A percentile compares a stretch with the other conserved stretches of the same genome.
Conservation (phyloP, 2,113 vertebrate genomes). For the Tenebrosternarchus preto region DNA sequence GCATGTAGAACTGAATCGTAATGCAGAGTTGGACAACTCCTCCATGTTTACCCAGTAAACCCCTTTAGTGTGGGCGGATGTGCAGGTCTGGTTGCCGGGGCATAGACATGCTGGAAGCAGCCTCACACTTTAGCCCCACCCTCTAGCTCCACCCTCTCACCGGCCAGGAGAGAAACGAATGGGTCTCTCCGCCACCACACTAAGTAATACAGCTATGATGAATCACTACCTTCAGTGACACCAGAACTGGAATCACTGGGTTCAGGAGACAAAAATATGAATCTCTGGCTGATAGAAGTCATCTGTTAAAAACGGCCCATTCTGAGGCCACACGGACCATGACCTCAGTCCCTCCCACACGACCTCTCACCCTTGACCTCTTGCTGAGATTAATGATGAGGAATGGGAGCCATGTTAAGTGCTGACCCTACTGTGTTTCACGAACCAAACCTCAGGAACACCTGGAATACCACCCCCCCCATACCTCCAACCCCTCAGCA, state of each 20-base stretch:
- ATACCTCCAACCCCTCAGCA: no score
- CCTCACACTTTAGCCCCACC: slow-evolving; percentile 38
- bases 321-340: slow-evolving; percentile 62
- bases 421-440: slow-evolving; percentile 41
- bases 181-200: slow-evolving; percentile 70
- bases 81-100: no score
- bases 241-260: slow-evolving; percentile 71
- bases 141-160: slow-evolving; percentile 61
- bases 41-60: background rate
- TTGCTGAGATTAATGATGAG: slow-evolving; percentile 67
- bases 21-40: background rate
- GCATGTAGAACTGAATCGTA: slow-evolving; percentile 7
- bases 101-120: background rate
- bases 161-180: slow-evolving; percentile 70
- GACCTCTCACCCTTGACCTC: slow-evolving; percentile 51
- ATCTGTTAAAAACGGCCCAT: slow-evolving; percentile 71
- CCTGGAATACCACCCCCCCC: background rate
- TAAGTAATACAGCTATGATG: slow-evolving; percentile 73
- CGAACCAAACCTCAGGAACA: background rate
- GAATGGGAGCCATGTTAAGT: slow-evolving; percentile 54
- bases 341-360: slow-evolving; percentile 38
- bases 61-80: no score
- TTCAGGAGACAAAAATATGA: slow-evolving; percentile 62
- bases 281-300: slow-evolving; percentile 61
- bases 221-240: slow-evolving; percentile 70